phyloP scores from a whole-genome alignment of 2,797 vertebrate species.

The Sebastes dallii region DNA sequence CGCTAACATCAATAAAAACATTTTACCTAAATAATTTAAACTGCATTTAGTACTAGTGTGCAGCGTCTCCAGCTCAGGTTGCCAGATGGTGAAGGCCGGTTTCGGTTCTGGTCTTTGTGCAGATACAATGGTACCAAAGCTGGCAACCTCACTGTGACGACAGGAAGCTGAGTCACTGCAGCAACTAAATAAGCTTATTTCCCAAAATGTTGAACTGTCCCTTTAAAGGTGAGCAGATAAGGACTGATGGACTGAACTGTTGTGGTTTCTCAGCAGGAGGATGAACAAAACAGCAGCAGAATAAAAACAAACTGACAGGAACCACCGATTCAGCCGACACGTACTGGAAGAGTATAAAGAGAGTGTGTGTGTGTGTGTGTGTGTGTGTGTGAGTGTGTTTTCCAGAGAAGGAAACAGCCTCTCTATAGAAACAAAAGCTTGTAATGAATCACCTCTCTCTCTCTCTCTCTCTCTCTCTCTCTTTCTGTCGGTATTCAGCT shows the following conservation, averaged over 20 bases:
- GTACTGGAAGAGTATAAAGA: background rate
- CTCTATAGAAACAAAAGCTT: conserved; percentile 30
- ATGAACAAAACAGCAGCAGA: background rate
- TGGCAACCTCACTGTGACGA: background rate
- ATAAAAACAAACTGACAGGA: conserved; percentile 9
- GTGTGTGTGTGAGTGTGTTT: background rate
- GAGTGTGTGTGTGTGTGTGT: background rate
- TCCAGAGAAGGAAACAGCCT: conserved; percentile 27
- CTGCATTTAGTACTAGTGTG: background rate
- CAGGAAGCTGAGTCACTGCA: background rate
- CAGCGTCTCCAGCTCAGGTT: background rate
- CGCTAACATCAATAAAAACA: too few relatives aligned
- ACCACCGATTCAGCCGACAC: background rate
- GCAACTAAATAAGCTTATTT: background rate
- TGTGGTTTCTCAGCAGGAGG: background rate
- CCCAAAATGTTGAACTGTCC: background rate
- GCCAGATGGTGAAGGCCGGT: background rate
- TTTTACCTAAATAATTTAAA: too few relatives aligned
- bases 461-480: background rate
- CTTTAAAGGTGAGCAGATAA: background rate
- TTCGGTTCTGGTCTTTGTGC: background rate
- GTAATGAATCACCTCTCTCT: conserved; percentile 37
- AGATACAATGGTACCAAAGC: background rate
- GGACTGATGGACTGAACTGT: background rate
- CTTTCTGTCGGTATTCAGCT: background rate